These are phyloP conservation scores for Saguinus imperator DNA, from an alignment of 2,113 vertebrate species.

Conservation along the genomic window DNA sequence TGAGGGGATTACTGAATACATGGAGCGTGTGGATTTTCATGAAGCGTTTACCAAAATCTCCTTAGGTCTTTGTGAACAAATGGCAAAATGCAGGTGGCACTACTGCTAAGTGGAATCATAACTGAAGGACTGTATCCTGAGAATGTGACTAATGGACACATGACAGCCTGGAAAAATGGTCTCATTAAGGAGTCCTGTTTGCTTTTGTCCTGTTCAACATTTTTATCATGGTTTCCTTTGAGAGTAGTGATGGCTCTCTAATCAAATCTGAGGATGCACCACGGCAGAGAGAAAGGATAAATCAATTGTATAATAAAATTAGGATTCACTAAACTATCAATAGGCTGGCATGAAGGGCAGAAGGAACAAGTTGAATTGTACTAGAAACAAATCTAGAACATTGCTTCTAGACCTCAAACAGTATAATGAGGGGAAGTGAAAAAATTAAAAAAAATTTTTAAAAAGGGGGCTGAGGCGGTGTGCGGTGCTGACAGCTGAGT, in stretches of 20 bases:
- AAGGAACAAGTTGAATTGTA: neutral
- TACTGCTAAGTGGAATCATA: neutral
- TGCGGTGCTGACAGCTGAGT: too few species aligned
- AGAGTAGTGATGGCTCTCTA: neutral
- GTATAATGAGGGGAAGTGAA: neutral
- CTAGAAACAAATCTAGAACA: neutral
- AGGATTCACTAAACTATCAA: neutral
- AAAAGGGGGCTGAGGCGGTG: too few species aligned
- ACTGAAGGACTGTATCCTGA: neutral
- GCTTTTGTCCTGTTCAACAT: neutral
- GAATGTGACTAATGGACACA: neutral
- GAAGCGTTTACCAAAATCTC: neutral
- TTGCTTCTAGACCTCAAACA: neutral
- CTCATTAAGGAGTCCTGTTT: neutral
- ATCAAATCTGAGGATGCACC: conserved; percentile 37
- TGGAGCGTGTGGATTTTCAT: neutral
- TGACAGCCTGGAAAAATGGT: neutral
- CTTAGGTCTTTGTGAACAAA: neutral
- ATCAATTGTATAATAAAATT: conserved; percentile 18
- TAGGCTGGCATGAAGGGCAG: neutral
- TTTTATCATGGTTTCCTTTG: neutral
- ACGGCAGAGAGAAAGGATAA: neutral
- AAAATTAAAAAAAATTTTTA: too few species aligned
- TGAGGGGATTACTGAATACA: neutral
- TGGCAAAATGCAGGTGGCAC: neutral